A percentile compares a stretch with the other conserved stretches of the same genome.
These are phyloP conservation scores for Helogale parvula DNA, from an alignment of 2,113 vertebrate genomes.

Conservation along the genomic window DNA sequence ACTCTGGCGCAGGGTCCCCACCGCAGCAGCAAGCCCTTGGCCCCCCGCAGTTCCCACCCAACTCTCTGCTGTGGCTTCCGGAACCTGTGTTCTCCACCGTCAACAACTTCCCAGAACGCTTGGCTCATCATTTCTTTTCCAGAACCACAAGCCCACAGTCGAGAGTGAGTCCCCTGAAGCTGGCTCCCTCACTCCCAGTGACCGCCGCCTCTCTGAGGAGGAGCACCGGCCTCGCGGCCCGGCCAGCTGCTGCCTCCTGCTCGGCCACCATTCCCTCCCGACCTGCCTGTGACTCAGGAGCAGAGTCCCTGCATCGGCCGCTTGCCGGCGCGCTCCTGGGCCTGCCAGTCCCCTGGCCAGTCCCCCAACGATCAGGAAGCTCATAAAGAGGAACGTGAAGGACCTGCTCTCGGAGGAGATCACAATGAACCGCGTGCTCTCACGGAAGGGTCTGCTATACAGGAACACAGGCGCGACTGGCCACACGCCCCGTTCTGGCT, in stretches of 20 bases:
- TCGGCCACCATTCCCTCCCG: neutral
- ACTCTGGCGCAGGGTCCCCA: neutral
- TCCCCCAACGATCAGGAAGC: neutral
- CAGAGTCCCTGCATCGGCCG: rapidly evolving
- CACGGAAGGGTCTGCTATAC: rapidly evolving
- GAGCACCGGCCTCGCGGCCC: too few species aligned
- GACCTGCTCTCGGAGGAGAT: neutral
- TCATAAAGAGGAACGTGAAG: neutral
- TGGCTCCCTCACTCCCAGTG: neutral
- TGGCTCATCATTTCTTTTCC: neutral
- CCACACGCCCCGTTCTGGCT: neutral
- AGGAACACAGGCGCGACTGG: too few species aligned
- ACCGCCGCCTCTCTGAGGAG: neutral
- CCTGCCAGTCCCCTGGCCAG: neutral
- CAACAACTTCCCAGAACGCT: neutral
- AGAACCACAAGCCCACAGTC: neutral
- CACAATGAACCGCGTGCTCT: rapidly evolving
- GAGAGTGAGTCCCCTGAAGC: neutral
- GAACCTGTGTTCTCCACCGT: neutral
- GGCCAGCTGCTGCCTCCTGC: neutral
- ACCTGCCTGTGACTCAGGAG: neutral
- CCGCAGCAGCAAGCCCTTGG: neutral
- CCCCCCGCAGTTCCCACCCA: neutral
- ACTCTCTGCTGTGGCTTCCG: neutral
- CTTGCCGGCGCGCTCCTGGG: rapidly evolving